These are phyloP conservation scores for Hydrolagus colliei DNA, from an alignment of 2,797 vertebrate genomes.

Conservation along the genomic window DNA sequence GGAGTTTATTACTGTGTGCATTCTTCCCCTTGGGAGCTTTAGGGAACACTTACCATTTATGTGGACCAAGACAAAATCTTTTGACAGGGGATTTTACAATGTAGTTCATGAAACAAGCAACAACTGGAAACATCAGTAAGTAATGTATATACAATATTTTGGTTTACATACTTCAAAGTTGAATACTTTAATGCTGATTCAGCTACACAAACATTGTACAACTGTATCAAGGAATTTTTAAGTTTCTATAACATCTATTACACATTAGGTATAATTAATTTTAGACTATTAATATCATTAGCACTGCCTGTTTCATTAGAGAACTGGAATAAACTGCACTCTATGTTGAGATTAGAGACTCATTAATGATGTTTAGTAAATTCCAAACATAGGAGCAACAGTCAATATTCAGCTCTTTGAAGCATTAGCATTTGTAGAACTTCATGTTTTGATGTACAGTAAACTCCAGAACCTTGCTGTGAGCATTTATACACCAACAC, in stretches of 20 bases:
- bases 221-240: too few species aligned
- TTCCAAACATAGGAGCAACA: neutral
- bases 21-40: neutral
- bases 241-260: too few species aligned
- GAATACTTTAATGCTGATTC: neutral
- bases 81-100: too few species aligned
- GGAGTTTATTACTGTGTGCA: too few species aligned
- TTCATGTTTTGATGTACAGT: neutral
- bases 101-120: too few species aligned
- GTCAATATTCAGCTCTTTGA: neutral
- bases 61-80: neutral
- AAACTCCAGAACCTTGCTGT: too few species aligned
- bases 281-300: neutral
- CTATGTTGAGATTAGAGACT: neutral
- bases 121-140: too few species aligned
- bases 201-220: too few species aligned
- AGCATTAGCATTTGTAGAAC: conserved; percentile 3
- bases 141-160: too few species aligned
- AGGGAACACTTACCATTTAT: neutral
- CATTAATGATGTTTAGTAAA: neutral
- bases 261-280: too few species aligned
- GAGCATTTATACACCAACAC: too few species aligned
- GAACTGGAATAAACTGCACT: neutral
- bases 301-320: neutral
- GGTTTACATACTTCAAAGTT: neutral